Percentiles rank a stretch among this genome's conserved stretches.
phyloP scores from a whole-genome alignment of 1,140 invertebrate genomes.

The Rhagoletis zephyria region DNA sequence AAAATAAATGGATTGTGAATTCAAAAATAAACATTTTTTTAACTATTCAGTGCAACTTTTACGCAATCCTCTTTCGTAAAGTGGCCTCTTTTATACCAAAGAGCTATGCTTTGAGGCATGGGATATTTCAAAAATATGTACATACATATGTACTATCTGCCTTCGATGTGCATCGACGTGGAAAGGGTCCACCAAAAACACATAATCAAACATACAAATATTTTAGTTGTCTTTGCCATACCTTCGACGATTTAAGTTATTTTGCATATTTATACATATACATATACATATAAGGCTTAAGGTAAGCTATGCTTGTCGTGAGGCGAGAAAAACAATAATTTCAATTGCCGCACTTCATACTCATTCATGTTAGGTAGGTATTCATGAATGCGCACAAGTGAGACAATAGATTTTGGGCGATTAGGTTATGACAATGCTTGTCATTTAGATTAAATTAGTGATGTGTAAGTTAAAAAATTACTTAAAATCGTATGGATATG shows the following conservation, averaged over 20 bases:
- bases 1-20: no score
- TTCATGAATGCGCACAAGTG: not conserved
- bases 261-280: not conserved
- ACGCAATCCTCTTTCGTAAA: no score
- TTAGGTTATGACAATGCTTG: conserved; percentile 28
- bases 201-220: not conserved
- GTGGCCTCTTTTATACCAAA: no score
- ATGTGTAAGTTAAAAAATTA: conserved; percentile 16
- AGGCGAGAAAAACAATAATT: conserved; percentile 47
- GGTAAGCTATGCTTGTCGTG: conserved; percentile 9
- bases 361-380: not conserved
- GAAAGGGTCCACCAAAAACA: not conserved
- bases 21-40: no score
- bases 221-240: not conserved
- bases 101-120: no score
- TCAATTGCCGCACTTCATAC: not conserved
- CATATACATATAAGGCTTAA: not conserved
- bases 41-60: no score
- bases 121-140: no score
- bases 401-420: not conserved
- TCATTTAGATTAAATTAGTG: conserved; percentile 35
- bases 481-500: not conserved
- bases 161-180: not conserved
- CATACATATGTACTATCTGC: no score
- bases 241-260: no score